A percentile compares a stretch with the other conserved stretches of the same genome.
These are phyloP conservation scores for Cervus canadensis DNA, from an alignment of 2,113 vertebrate species.

Conservation along the genomic window DNA sequence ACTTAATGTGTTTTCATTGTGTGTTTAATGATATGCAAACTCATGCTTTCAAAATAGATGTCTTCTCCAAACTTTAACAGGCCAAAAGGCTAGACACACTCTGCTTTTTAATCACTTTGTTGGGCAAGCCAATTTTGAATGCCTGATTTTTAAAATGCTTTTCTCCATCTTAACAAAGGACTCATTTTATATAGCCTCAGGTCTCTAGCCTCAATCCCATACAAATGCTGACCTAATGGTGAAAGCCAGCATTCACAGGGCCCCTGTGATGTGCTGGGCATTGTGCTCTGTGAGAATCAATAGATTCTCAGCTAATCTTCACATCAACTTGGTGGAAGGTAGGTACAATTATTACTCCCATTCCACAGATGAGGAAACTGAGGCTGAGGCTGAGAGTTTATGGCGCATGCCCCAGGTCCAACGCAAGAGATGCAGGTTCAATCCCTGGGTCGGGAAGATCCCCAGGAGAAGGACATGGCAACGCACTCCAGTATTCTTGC, in stretches of 20 bases:
- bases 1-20: background rate
- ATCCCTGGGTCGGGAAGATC: background rate
- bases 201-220: background rate
- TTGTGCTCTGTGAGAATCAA: background rate
- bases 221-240: background rate
- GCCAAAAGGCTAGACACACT: background rate
- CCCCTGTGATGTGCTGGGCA: fast-evolving
- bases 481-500: background rate
- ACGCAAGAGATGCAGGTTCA: background rate
- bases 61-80: background rate
- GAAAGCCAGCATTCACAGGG: background rate
- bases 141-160: background rate
- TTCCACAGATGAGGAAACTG: background rate
- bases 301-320: background rate
- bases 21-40: background rate
- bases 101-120: background rate
- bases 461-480: background rate
- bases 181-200: background rate
- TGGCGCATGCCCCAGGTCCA: background rate
- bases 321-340: background rate
- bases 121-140: background rate
- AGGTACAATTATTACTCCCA: background rate
- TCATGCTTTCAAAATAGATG: background rate
- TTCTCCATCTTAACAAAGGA: background rate
- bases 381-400: background rate